phyloP scores from a whole-genome alignment of 2,888 invertebrate species.

The Cataglyphis rosenhaueri region DNA sequence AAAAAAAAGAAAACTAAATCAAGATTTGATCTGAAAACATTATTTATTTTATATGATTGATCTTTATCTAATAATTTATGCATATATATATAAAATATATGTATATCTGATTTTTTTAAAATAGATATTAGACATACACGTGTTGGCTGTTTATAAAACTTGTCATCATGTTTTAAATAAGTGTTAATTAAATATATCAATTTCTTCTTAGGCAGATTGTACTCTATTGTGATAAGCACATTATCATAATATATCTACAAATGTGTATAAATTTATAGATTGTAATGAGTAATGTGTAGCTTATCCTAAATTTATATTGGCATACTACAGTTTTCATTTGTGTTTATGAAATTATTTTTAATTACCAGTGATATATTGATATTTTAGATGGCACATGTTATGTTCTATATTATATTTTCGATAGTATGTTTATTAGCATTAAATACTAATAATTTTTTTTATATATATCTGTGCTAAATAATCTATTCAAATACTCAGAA shows the following conservation, averaged over 20 bases:
- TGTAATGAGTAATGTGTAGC: constrained; percentile 34
- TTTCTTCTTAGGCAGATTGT: constrained; percentile 51
- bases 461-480: constrained; percentile 31
- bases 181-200: constrained; percentile 54
- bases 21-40: constrained; percentile 27
- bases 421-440: constrained; percentile 31
- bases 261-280: constrained; percentile 39
- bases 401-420: constrained; percentile 28
- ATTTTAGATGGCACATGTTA: background rate
- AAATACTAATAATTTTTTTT: constrained; percentile 29
- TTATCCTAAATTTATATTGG: constrained; percentile 35
- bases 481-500: constrained; percentile 44
- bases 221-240: constrained; percentile 53
- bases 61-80: constrained; percentile 45
- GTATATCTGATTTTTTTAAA: constrained; percentile 49
- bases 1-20: constrained; percentile 60
- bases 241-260: constrained; percentile 32
- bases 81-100: constrained; percentile 50
- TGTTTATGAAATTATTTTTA: constrained; percentile 28
- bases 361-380: constrained; percentile 43
- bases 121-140: constrained; percentile 62
- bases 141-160: constrained; percentile 68
- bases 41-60: constrained; percentile 35
- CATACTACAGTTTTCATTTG: constrained; percentile 45
- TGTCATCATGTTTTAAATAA: constrained; percentile 56